Conservation (phyloP, 1,140 invertebrate genomes). For the Nasonia vitripennis region DNA sequence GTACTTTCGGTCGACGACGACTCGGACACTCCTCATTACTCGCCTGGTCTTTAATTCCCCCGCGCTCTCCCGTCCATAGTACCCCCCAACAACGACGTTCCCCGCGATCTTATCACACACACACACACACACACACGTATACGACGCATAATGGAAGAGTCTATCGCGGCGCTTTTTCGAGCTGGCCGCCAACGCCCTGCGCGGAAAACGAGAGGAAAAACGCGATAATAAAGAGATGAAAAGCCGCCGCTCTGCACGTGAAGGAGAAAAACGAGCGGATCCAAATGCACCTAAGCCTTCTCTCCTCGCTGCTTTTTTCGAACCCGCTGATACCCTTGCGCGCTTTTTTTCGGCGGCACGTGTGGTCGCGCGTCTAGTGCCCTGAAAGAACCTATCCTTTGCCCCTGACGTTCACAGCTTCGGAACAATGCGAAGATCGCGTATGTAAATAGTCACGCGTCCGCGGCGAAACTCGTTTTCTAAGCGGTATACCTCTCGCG, state of each 20-base stretch:
- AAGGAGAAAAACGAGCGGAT: slow-evolving; percentile 1
- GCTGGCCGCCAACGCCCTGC: not conserved
- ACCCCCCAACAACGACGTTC: not conserved
- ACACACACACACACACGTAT: no score
- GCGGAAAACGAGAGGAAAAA: slow-evolving; percentile 9
- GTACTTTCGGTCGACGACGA: no score
- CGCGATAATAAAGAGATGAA: slow-evolving; percentile 35
- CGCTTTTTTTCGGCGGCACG: no score
- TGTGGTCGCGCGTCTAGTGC: no score
- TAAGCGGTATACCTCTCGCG: slow-evolving; percentile 14
- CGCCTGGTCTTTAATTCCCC: not conserved
- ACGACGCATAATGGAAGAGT: not conserved
- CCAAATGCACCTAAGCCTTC: not conserved
- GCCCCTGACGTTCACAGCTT: no score
- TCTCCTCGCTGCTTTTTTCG: not conserved
- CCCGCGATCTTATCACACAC: not conserved
- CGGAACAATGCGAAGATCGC: not conserved
- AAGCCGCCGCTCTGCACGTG: not conserved
- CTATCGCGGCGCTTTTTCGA: not conserved
- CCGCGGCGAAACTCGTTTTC: slow-evolving; percentile 9
- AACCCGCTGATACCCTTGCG: not conserved
- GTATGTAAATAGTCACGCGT: not conserved
- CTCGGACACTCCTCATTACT: not conserved
- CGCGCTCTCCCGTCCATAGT: not conserved
- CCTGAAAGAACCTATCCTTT: not conserved